Evolutionary conservation across 2,113 vertebrate species (phyloP).

Genomic region (Raphicerus campestris): DNA sequence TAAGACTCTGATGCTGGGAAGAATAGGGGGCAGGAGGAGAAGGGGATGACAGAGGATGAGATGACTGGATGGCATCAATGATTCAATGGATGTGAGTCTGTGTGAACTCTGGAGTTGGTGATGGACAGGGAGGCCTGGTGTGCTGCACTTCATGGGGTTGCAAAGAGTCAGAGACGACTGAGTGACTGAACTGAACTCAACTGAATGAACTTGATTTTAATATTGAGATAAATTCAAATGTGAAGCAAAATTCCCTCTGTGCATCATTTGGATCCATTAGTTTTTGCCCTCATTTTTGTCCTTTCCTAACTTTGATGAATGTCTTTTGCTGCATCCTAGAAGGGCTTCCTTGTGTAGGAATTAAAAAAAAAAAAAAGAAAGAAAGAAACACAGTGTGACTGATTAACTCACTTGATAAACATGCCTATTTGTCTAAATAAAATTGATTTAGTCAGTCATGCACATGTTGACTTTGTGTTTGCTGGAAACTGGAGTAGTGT

Average conservation of each 20-base stretch:
- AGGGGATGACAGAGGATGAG: too few species aligned
- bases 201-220: background rate
- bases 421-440: slow-evolving; percentile 17
- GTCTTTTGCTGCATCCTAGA: background rate
- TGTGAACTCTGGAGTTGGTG: too few species aligned
- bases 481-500: background rate
- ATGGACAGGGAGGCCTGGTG: too few species aligned
- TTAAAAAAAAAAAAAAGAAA: slow-evolving; percentile 46
- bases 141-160: too few species aligned
- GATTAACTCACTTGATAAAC: slow-evolving; percentile 20
- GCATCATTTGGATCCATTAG: background rate
- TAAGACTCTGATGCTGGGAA: too few species aligned
- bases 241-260: background rate
- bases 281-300: background rate
- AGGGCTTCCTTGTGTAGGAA: background rate
- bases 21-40: too few species aligned
- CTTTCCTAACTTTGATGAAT: background rate
- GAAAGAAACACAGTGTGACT: slow-evolving; percentile 7
- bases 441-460: background rate
- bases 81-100: too few species aligned
- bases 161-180: too few species aligned
- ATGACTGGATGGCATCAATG: too few species aligned
- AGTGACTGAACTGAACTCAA: too few species aligned
- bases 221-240: background rate
- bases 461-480: slow-evolving; percentile 9